Percentiles rank a stretch among this genome's conserved stretches.
These are phyloP conservation scores for Cetoscarus ocellatus DNA, from an alignment of 2,797 vertebrate genomes.

Conservation along the genomic window DNA sequence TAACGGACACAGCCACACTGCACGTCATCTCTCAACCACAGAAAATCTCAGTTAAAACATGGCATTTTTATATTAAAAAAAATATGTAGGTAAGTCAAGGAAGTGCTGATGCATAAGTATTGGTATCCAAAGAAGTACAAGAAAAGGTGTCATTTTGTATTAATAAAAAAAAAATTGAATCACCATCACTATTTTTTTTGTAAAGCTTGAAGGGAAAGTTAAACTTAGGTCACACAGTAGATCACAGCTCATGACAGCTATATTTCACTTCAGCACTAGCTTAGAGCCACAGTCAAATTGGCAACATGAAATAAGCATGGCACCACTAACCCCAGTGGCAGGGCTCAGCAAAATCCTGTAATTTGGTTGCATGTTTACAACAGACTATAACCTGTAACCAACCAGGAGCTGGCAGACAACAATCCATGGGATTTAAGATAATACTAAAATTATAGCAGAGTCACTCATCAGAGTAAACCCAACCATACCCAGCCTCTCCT, in stretches of 20 bases:
- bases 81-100: too few species aligned
- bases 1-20: too few species aligned
- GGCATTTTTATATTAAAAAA: too few species aligned
- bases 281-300: conserved; percentile 66
- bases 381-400: conserved; percentile 73
- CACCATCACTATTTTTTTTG: too few species aligned
- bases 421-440: conserved; percentile 63
- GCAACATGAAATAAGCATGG: conserved; percentile 72
- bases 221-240: conserved; percentile 27
- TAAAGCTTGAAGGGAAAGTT: conserved; percentile 23
- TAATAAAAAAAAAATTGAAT: too few species aligned
- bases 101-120: too few species aligned
- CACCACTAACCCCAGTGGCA: conserved; percentile 68
- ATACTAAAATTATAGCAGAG: conserved; percentile 65
- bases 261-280: conserved; percentile 43
- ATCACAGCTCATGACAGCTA: conserved; percentile 47
- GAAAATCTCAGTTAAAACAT: too few species aligned
- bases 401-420: conserved; percentile 67
- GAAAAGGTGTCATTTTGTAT: too few species aligned
- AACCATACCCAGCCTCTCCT: conserved; percentile 28
- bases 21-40: too few species aligned
- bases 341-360: conserved; percentile 72
- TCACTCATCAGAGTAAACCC: conserved; percentile 54
- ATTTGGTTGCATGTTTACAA: conserved; percentile 80
- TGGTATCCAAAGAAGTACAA: too few species aligned